Evolutionary conservation across 2,888 invertebrate genomes (phyloP), one percentile per base, ranked within the genome.

Genomic region (Caenorhabditis sp.): DNA sequence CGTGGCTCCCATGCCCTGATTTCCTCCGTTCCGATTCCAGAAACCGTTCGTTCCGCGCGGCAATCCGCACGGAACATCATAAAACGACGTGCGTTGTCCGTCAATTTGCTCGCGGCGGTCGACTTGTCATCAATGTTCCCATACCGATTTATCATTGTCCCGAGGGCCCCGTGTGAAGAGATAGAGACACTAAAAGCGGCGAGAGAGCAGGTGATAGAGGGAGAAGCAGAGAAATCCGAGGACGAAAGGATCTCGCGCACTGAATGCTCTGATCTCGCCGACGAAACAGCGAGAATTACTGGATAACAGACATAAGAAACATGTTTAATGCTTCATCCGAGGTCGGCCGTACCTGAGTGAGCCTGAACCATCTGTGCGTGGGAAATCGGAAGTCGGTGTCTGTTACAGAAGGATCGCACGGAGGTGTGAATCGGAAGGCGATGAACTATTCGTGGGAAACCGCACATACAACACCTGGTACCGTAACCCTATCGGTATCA

Each of bases 81-180:
- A 58, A 66, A 66, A 66, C 24, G 24, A 9, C 30, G 20, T 45
- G 32, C 32, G 20, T 65, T 55, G 45, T 43, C 8, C 26, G 66
- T 66, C 66, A 66, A 66, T 66, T 66, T 66, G 66, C 66, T 66
- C 68, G 66, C 39, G 24, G 52, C 46, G 53, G 41, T 43, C 17
- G 52, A 66, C 66, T 66, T 68, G 66, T 68, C 68, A 68, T 50
- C 58, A 48, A 41, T 61, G 66, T 61, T 75, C 75, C 68, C 75
- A 68, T 63, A 75, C 75, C 68, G 68, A 75, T 75, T 68, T 75
- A 75, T 75, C 75, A 75, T 62, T 75, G 75, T 75, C 9, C 62
- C 43, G 22, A 32, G 32, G 22, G 53, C n/a, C 45, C 27, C 35
- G 53, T 26, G 35, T 24, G 24, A 2, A 11, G 43, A n/a, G 56